A percentile compares a stretch with the other conserved stretches of the same genome.
phyloP scores from a whole-genome alignment of 2,888 invertebrate genomes.

The Prosopocoilus inquinatus region DNA sequence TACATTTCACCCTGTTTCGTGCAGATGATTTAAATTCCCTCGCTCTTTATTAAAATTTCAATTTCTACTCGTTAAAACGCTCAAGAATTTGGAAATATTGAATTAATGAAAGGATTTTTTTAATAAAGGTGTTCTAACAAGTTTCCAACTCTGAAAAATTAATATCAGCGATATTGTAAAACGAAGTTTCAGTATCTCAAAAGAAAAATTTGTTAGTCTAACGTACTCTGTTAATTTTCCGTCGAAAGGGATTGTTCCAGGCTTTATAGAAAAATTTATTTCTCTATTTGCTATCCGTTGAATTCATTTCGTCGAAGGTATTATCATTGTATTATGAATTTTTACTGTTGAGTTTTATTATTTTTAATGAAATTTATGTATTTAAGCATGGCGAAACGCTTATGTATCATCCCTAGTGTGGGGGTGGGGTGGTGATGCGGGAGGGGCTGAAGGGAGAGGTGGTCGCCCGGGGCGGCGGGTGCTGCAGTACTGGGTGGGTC shows the following conservation, averaged over 20 bases:
- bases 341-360: neutral
- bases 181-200: too few relatives aligned
- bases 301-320: neutral
- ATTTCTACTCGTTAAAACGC: too few relatives aligned
- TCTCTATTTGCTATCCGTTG: neutral
- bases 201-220: too few relatives aligned
- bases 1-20: too few relatives aligned
- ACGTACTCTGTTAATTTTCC: too few relatives aligned
- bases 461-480: conserved; percentile 52
- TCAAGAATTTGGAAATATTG: too few relatives aligned
- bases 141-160: too few relatives aligned
- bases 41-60: too few relatives aligned
- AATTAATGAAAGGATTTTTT: too few relatives aligned
- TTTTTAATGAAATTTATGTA: conserved; percentile 5
- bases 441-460: conserved; percentile 45
- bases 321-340: neutral
- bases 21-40: too few relatives aligned
- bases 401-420: conserved; percentile 34
- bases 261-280: neutral
- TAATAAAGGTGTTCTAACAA: too few relatives aligned
- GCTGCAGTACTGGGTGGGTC: conserved; percentile 53
- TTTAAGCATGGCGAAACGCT: conserved; percentile 23
- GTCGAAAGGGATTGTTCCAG: neutral
- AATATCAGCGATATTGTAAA: too few relatives aligned
- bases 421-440: conserved; percentile 47